These are phyloP conservation scores for Stenodera caucasica DNA, from an alignment of 2,888 invertebrate genomes.

Conservation along the genomic window DNA sequence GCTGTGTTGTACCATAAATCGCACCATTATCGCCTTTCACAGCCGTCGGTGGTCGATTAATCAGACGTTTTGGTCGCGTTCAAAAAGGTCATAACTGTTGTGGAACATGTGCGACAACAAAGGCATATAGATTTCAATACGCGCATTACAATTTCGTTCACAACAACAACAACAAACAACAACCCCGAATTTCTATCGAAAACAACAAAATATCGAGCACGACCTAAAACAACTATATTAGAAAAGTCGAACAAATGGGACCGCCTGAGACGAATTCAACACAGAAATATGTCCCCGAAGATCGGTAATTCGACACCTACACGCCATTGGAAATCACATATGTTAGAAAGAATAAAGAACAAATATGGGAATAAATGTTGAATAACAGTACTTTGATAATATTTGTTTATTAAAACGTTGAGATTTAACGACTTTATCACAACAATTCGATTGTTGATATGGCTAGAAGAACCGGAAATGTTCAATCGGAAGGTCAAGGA, in stretches of 20 bases:
- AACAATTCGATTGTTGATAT: too few species aligned
- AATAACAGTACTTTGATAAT: conserved; percentile 21
- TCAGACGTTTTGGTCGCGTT: conserved; percentile 8
- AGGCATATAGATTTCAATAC: background rate
- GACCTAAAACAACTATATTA: too few species aligned
- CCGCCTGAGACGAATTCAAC: background rate
- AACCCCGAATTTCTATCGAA: too few species aligned
- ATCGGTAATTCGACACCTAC: conserved; percentile 12
- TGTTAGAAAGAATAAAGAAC: background rate
- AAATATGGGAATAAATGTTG: conserved; percentile 19
- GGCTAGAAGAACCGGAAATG: too few species aligned
- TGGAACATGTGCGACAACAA: conserved; percentile 9
- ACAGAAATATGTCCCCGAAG: background rate
- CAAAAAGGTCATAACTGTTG: conserved; percentile 15
- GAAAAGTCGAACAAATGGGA: too few species aligned
- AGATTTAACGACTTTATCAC: background rate
- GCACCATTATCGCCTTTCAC: conserved; percentile 9
- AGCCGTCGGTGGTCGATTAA: conserved; percentile 9
- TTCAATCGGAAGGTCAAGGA: too few species aligned
- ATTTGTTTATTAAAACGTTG: background rate
- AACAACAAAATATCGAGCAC: too few species aligned
- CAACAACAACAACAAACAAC: too few species aligned
- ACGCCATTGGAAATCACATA: conserved; percentile 12
- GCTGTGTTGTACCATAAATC: conserved; percentile 9
- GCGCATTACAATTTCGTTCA: too few species aligned